Evolutionary conservation across 2,113 vertebrate species (phyloP).

Genomic region (Micronycteris hirsuta): DNA sequence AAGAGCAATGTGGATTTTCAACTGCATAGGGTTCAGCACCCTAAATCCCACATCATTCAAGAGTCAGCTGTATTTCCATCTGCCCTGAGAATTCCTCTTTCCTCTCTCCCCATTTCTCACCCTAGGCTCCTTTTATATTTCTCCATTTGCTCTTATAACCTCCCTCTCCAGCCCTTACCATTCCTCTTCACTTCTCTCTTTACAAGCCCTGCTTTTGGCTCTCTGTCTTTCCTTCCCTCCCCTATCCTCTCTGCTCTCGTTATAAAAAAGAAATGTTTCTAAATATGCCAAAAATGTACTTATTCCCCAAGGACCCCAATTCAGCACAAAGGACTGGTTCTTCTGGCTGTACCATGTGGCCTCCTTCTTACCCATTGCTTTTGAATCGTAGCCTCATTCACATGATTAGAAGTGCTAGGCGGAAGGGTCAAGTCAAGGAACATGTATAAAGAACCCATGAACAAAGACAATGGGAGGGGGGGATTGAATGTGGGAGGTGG

Average conservation of each 20-base stretch:
- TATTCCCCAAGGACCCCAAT: conserved; percentile 4
- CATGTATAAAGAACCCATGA: too few relatives aligned
- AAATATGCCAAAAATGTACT: conserved; percentile 58
- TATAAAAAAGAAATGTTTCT: conserved; percentile 68
- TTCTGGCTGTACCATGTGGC: conserved; percentile 4
- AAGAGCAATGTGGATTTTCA: neutral
- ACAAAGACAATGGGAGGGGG: too few relatives aligned
- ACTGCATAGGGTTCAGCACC: neutral
- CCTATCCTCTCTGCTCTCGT: neutral
- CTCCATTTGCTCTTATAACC: neutral
- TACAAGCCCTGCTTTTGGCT: neutral
- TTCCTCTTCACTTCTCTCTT: neutral
- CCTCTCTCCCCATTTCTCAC: neutral
- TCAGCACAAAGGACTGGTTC: conserved; percentile 72
- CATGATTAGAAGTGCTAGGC: conserved; percentile 38
- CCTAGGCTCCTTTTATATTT: neutral
- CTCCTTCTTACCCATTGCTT: conserved; percentile 62
- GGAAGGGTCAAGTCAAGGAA: too few relatives aligned
- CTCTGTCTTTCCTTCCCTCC: neutral
- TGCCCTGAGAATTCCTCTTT: neutral
- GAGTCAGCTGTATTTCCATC: too few relatives aligned
- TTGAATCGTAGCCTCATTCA: conserved; percentile 55
- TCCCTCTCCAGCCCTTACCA: neutral
- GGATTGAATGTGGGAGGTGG: too few relatives aligned
- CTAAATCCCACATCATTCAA: neutral